phyloP scores from a whole-genome alignment of 2,888 invertebrate genomes.

The Euspilapteryx auroguttella region DNA sequence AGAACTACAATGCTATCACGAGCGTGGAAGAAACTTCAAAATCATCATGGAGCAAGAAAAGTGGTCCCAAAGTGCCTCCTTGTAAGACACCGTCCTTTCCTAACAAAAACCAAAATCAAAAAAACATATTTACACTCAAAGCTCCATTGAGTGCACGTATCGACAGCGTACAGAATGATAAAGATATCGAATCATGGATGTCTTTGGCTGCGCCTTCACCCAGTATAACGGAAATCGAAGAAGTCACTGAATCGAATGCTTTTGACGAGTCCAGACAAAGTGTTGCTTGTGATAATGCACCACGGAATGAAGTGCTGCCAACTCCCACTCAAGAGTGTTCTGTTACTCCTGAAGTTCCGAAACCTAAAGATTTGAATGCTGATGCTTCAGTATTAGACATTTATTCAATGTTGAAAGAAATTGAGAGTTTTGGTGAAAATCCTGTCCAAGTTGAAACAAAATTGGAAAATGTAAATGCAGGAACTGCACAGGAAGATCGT shows the following conservation, averaged over 20 bases:
- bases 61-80: constrained; percentile 11
- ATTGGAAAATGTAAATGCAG: constrained; percentile 10
- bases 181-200: constrained; percentile 55
- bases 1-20: constrained; percentile 17
- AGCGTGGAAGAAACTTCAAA: constrained; percentile 17
- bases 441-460: constrained; percentile 24
- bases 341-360: neutral
- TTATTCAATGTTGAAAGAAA: constrained; percentile 54
- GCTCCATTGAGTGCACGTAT: constrained; percentile 39
- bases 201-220: constrained; percentile 42
- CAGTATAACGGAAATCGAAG: constrained; percentile 13
- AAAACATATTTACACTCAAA: constrained; percentile 20
- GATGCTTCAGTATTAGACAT: constrained; percentile 49
- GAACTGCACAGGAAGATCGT: constrained; percentile 20
- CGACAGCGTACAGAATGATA: constrained; percentile 40
- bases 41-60: constrained; percentile 37
- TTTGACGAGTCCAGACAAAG: too few relatives aligned
- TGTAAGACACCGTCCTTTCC: constrained; percentile 15
- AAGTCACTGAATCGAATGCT: constrained; percentile 8
- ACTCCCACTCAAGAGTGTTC: too few relatives aligned
- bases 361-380: constrained; percentile 13
- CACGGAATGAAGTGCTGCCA: neutral
- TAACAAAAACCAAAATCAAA: constrained; percentile 27
- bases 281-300: too few relatives aligned
- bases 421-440: constrained; percentile 45